A percentile compares a stretch with the other conserved stretches of the same genome.
These are phyloP conservation scores for Diorhabda elongata DNA, from an alignment of 1,140 invertebrate species.

Conservation along the genomic window DNA sequence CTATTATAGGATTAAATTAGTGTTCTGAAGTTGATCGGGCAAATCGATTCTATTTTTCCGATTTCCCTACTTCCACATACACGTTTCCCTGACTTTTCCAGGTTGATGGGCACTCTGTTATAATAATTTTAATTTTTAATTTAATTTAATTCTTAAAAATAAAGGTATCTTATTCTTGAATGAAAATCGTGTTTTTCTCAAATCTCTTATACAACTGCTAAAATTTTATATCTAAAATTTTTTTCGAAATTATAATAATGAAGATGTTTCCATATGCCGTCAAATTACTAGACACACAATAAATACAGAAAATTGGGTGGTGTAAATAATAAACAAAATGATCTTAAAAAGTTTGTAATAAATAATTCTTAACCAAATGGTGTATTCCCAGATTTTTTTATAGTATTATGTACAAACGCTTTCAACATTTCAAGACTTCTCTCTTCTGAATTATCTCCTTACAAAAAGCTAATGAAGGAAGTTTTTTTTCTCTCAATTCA, in stretches of 20 bases:
- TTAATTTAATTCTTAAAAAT: neutral
- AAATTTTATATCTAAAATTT: neutral
- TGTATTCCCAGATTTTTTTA: neutral
- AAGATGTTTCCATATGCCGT: neutral
- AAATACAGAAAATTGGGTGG: neutral
- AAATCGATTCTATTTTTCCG: neutral
- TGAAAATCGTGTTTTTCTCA: neutral
- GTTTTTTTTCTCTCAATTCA: neutral
- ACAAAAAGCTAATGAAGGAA: neutral
- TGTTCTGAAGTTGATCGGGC: neutral
- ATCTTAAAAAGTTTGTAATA: neutral
- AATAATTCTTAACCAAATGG: neutral
- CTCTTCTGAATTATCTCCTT: neutral
- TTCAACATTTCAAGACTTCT: neutral
- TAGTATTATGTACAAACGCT: constrained; percentile 4
- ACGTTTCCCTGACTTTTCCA: neutral
- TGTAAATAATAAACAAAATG: neutral
- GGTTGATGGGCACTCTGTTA: neutral
- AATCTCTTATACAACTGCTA: neutral
- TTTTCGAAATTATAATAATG: neutral
- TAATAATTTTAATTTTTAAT: neutral
- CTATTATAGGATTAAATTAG: neutral
- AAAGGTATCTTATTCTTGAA: neutral
- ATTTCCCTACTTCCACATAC: neutral
- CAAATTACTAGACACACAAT: neutral